Evolutionary conservation across 2,113 vertebrate genomes (phyloP), one percentile per base, ranked within the genome.

Genomic region (Dascyllus trimaculatus): DNA sequence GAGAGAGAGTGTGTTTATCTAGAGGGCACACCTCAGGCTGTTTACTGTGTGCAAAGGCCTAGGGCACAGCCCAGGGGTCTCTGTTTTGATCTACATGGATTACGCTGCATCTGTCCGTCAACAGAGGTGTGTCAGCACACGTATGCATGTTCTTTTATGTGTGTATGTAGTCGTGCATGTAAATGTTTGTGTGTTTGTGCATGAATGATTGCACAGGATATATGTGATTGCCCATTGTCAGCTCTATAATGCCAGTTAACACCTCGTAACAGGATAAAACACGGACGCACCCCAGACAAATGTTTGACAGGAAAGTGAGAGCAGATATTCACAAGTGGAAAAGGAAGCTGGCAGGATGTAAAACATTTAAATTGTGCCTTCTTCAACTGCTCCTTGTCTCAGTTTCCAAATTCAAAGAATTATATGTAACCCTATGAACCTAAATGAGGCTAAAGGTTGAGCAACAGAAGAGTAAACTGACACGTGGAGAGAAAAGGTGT

Each of bases 31-130:
- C 43, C 54, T 60, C 43, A 40, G 49, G 32, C 48, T 75, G 40
- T 69, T n/a, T 48, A 49, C 49, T 80, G 35, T 51, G 46, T n/a
- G 38, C 35, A 71, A 17, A 59, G 21, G 60, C 52, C 53, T 73
- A 62, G 75, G 26, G 51, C 58, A 22, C 15, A 71, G 35, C 40
- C 59, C 40, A 22, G 21, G 10, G 22, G 52, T 54, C 40, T 61
- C 40, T 61, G 32, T 46, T 54, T 68, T 63, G 51, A 87, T 71
- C 79, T 51, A 1, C 64, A 62, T 19, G 59, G 25, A 78, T 79
- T 73, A 71, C 59, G 48, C 11, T 60, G 40, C 26, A 71, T 68
- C 52, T 71, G 22, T n/a, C 40, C 64, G 73, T 81, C 73, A 83
- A 80, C 78, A 79, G 10, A 46, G 13, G n/a, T 64, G 67, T 75